Base-by-base conservation (phyloP, 23 tunicate genomes). In the Halocynthia aurantium region DNA sequence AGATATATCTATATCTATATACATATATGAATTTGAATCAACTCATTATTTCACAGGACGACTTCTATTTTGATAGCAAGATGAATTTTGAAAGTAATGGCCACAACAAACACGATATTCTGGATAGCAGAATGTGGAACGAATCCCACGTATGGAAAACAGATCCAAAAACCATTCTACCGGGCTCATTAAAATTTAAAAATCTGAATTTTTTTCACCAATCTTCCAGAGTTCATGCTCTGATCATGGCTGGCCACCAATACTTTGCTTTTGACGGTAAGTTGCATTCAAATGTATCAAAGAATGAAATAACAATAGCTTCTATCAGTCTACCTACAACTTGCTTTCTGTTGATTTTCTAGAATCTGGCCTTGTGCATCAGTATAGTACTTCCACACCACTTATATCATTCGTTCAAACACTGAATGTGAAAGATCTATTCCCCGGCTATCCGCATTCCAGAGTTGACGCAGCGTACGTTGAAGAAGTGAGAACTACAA, bases 91-190 rank as follows among this genome's bases (percentile, higher is more conserved):
- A 22, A 10, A 8, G 11, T 19, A 49, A n/a, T 10, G 31, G 56
- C 8, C 56, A 74, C 57, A 19, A 6, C 50, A 52, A 61, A 44
- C 71, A 82, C 52, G 76, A 77, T 61, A 44, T 86, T n/a, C 82
- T 86, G 52, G 53, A 81, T 63, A 9, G n/a, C n/a, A 86, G 53
- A 62, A 51, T 1, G 12, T 31, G 80, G 12, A 44, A 73, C 13
- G 51, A 50, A 8, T 18, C n/a, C 6, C 51, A 82, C 44, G 51
- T 49, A 15, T 87, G 85, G 83, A 49, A 55, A 6, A 67, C 72
- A 12, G 86, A 87, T 71, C 93, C 93, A 15, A 82, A 77, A 63
- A 61, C 77, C 49, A 76, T 72, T 6, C 52, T 83, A 62, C 80
- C 83, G 7, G 86, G 78, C 49, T 73, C 76, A 17, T 82, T 70